Percentiles rank a stretch among this genome's conserved stretches.
Conservation (phyloP, 2,113 vertebrate genomes). For the Dipodomys ordii region DNA sequence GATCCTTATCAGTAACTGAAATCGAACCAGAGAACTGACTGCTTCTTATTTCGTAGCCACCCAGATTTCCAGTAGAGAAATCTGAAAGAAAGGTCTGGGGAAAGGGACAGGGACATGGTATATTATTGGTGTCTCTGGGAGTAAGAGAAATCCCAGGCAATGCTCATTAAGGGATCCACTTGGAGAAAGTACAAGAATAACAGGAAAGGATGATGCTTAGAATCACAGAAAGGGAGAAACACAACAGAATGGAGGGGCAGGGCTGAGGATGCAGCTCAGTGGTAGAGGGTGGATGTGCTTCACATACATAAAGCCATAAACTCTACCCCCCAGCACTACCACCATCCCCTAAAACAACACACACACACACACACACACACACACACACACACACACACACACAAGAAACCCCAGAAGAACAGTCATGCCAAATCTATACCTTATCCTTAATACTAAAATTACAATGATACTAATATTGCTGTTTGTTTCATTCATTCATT, state of each 20-base stretch:
- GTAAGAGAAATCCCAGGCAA: not conserved
- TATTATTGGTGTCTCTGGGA: too few relatives aligned
- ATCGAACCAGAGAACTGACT: not conserved
- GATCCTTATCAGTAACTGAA: slow-evolving; percentile 24
- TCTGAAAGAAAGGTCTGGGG: not conserved
- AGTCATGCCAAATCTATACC: rapidly evolving
- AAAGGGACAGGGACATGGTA: rapidly evolving
- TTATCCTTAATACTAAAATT: not conserved
- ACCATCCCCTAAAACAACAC: too few relatives aligned
- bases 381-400: too few relatives aligned
- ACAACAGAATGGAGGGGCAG: rapidly evolving
- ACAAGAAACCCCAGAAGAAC: not conserved
- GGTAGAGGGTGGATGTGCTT: rapidly evolving
- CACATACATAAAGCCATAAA: too few relatives aligned
- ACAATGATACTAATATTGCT: not conserved
- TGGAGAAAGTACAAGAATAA: not conserved
- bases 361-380: too few relatives aligned
- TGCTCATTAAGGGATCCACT: not conserved
- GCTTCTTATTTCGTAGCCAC: not conserved
- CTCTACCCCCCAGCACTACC: too few relatives aligned
- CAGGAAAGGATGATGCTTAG: not conserved
- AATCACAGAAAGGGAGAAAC: not conserved
- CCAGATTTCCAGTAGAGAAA: not conserved
- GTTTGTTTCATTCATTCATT: not conserved
- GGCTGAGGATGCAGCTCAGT: too few relatives aligned